These are phyloP conservation scores for Falco punctatus DNA, from an alignment of 2,113 vertebrate species.

Conservation along the genomic window DNA sequence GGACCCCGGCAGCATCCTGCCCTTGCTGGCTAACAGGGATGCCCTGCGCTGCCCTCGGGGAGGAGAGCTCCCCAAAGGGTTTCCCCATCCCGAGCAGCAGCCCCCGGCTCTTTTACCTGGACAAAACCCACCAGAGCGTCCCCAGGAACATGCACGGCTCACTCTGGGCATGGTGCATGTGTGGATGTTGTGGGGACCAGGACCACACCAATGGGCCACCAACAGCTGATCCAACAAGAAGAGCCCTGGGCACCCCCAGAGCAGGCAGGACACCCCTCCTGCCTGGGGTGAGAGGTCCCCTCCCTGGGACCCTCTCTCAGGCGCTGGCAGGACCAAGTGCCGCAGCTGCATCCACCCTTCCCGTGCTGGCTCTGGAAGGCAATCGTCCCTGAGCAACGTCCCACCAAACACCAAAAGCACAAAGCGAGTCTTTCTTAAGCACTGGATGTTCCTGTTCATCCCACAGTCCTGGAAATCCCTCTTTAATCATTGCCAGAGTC, in stretches of 20 bases:
- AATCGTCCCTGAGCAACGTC: not conserved
- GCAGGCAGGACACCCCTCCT: not conserved
- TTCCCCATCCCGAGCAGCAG: not conserved
- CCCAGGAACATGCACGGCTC: accelerated
- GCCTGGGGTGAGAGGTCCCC: not conserved
- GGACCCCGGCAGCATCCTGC: not conserved
- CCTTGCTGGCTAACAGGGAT: not conserved
- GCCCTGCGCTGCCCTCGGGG: not conserved
- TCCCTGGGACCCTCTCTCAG: not conserved
- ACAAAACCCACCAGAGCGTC: not conserved
- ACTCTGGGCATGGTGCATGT: accelerated
- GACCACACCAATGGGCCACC: too few species aligned
- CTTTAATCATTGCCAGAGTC: not conserved
- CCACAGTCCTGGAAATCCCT: constrained; percentile 24
- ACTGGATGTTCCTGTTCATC: constrained; percentile 6
- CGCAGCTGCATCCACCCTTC: not conserved
- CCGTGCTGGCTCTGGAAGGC: accelerated
- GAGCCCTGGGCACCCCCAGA: accelerated
- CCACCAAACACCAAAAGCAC: not conserved
- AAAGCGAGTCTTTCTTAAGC: constrained; percentile 1
- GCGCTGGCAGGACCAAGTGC: not conserved
- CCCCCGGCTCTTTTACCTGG: not conserved
- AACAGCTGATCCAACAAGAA: not conserved
- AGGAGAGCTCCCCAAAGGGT: not conserved
- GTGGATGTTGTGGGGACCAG: not conserved